Evolutionary conservation across 2,797 vertebrate species (phyloP).

Genomic region (Eutrigla gurnardus): DNA sequence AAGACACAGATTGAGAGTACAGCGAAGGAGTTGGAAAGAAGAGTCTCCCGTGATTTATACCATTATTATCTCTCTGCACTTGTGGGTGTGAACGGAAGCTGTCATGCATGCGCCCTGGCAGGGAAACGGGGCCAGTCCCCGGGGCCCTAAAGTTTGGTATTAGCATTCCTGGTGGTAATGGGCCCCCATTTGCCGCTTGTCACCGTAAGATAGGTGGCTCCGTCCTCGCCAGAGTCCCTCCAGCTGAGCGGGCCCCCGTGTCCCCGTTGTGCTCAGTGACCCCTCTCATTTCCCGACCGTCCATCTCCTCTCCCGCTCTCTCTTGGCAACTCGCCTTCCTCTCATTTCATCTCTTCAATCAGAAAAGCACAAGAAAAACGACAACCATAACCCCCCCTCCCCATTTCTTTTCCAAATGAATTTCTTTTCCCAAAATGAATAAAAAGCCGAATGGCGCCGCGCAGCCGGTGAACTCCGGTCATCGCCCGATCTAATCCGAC

Average conservation of each 20-base stretch:
- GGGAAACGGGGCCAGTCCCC: slow-evolving; percentile 66
- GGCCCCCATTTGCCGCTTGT: slow-evolving; percentile 81
- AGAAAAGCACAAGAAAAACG: slow-evolving; percentile 16
- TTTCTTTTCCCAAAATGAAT: slow-evolving; percentile 37
- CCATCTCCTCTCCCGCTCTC: slow-evolving; percentile 38
- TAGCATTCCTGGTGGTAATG: slow-evolving; percentile 79
- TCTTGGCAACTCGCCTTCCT: slow-evolving; percentile 14
- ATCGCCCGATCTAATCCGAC: slow-evolving; percentile 47
- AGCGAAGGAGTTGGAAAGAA: slow-evolving; percentile 51
- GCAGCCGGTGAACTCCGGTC: slow-evolving; percentile 46
- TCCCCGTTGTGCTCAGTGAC: slow-evolving; percentile 75
- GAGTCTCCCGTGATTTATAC: slow-evolving; percentile 80
- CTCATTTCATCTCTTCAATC: slow-evolving; percentile 34
- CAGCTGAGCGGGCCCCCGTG: slow-evolving; percentile 67
- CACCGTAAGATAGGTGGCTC: slow-evolving; percentile 81
- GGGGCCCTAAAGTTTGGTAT: slow-evolving; percentile 74
- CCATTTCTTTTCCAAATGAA: slow-evolving; percentile 31
- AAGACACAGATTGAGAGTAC: slow-evolving; percentile 65
- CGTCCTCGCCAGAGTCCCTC: slow-evolving; percentile 73
- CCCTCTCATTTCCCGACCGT: slow-evolving; percentile 68
- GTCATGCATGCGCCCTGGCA: slow-evolving; percentile 72
- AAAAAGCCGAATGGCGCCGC: slow-evolving; percentile 27
- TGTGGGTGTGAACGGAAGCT: slow-evolving; percentile 77
- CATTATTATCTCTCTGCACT: slow-evolving; percentile 78
- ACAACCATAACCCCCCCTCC: not conserved